These are phyloP conservation scores for Oxyura jamaicensis DNA, from an alignment of 2,113 vertebrate genomes.

Conservation along the genomic window DNA sequence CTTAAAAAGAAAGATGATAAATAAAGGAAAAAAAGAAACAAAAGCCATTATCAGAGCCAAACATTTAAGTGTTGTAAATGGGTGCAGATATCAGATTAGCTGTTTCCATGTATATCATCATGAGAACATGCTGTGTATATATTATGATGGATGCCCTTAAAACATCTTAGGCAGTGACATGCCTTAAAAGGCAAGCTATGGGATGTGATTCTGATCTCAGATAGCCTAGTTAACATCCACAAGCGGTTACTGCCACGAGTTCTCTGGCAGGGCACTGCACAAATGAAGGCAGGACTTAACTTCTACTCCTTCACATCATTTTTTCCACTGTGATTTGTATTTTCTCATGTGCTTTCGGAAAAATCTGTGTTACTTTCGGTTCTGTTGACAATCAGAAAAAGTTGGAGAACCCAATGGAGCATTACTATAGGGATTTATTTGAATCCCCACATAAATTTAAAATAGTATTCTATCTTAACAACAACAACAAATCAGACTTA, in stretches of 20 bases:
- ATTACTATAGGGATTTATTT: neutral
- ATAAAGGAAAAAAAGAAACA: constrained; percentile 32
- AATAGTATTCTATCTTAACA: neutral
- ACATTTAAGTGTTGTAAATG: neutral
- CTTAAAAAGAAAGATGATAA: neutral
- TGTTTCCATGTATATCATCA: neutral
- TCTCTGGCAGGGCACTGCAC: neutral
- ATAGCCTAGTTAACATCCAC: neutral
- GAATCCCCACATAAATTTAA: neutral
- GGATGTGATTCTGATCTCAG: neutral
- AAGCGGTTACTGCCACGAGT: neutral
- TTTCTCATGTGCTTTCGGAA: neutral
- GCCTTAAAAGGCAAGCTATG: neutral
- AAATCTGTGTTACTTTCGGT: neutral
- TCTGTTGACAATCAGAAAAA: neutral
- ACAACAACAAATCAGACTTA: neutral
- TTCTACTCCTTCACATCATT: neutral
- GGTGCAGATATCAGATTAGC: neutral
- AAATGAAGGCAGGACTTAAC: neutral
- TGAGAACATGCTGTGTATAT: neutral
- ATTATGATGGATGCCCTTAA: neutral
- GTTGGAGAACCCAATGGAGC: neutral
- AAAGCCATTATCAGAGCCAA: neutral
- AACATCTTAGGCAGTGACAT: neutral
- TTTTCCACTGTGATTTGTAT: neutral